Base-by-base conservation (phyloP, 2,797 vertebrate genomes). In the Falco berigora region DNA sequence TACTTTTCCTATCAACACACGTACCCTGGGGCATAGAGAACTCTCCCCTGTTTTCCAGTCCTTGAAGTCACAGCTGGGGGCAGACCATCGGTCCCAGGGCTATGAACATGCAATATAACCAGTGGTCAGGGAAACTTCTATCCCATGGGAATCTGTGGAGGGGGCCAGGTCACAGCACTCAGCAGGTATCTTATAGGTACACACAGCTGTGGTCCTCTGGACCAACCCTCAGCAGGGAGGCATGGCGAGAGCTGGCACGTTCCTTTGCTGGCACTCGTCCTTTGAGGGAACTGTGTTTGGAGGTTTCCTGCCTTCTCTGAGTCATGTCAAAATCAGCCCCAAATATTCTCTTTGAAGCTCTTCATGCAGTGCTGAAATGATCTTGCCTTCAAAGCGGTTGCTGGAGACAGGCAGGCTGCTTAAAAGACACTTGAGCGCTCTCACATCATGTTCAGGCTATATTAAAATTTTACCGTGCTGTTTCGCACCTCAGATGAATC, bases 341-440 rank as follows among this genome's bases (percentile, higher is more conserved):
- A 96, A 94, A 96, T 96, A 95, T 96, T 97, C 96, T 86, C 92
- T 97, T 97, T 97, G 96, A 97, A 97, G 95, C 75, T 95, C 50
- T 88, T 80, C 56, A 20, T 3, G 14, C 58, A 59, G 81, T 0
- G 0, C 84, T 76, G 84, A 86, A 95, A 92, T 1, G 9, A 80
- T 91, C 69, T 50, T 47, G 78, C 78, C 93, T 96, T 97, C 97
- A 96, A 97, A 97, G 95, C 59, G 27, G 46, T 23, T 88, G 59
- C 77, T 81, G 71, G 84, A 88, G 92, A 91, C 85, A 86, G 91
- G 34, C 81, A 77, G 89, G 86, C 88, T 86, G 92, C 87, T 87
- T 83, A 82, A 92, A 97, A 92, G 52, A 58, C 64, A 24, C 71
- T 77, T 47, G 73, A 92, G 68, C 2, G 3, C 77, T 87, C 74